Evolutionary conservation across 1,140 invertebrate genomes (phyloP), one percentile per base, ranked within the genome.

Genomic region (Leptonema lineaticorne): DNA sequence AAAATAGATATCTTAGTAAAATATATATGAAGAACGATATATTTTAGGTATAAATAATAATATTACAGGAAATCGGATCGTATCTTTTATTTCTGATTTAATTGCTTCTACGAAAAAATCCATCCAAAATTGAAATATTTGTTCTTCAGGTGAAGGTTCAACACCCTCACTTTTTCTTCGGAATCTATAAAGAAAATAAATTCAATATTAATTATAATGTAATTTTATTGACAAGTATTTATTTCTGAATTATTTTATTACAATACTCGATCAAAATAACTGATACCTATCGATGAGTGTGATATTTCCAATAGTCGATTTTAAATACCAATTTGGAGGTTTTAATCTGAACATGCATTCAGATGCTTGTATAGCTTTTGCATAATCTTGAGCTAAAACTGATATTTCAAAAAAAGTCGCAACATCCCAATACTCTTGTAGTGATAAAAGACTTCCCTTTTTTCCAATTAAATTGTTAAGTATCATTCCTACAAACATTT

Each of bases 391-490:
- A 14, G 96, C 96, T 14, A 99, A 81, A 0, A 99, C 97, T 63
- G 94, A 96, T 64, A 99, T 98, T 82, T 99, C 98, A 81, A 99
- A 99, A 82, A 98, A 99, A 0, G 97, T 99, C 0, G 98, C 98
- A 6, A 99, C 96, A 82, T 98, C 96, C 98, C 98, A 99, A 77
- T 99, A 99, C 76, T 99, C 97, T 74, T 92, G 92, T 1, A 99
- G 81, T 18, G 92, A 94, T 0, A 89, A 89, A 16, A 99, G 79
- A 77, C 93, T 96, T 20, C 97, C 97, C 80, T 99, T 99, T 76
- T 96, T 94, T 0, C 98, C 97, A 77, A 99, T 98, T 46, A 99
- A 83, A 84, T 97, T 97, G 79, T 99, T 99, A 50, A 99, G 80
- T 3, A 96, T 92, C 86, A 98, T 94, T 64, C 92, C 94, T 89